Evolutionary conservation across 92 coral and sea anemone genomes (phyloP).

Genomic region (Phenganax stokvisi): DNA sequence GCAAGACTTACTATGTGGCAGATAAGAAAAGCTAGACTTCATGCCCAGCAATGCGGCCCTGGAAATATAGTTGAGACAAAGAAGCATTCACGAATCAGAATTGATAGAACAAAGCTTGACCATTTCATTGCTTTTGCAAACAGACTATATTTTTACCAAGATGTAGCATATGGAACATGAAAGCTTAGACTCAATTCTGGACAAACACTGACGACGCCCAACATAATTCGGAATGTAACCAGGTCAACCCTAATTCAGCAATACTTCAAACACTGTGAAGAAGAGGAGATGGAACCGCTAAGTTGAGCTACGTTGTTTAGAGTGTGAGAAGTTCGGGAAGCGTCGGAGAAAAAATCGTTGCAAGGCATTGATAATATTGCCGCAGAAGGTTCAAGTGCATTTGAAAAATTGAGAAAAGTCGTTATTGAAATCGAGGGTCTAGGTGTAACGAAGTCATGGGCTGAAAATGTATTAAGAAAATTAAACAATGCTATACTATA

Average conservation of each 20-base stretch:
- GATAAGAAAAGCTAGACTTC: slow-evolving; percentile 52
- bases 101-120: slow-evolving; percentile 14
- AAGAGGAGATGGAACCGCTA: slow-evolving; percentile 49
- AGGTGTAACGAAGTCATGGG: slow-evolving; percentile 17
- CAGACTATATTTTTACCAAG: background rate
- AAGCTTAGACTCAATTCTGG: slow-evolving; percentile 3
- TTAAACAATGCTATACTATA: slow-evolving; percentile 11
- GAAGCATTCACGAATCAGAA: slow-evolving; percentile 7
- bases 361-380: slow-evolving; percentile 62
- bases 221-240: slow-evolving; percentile 52
- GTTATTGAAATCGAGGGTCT: slow-evolving; percentile 23
- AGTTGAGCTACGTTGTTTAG: slow-evolving; percentile 42
- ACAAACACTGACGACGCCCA: background rate
- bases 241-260: slow-evolving; percentile 55
- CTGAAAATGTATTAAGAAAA: background rate
- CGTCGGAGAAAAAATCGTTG: slow-evolving; percentile 49
- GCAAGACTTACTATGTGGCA: slow-evolving; percentile 45
- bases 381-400: slow-evolving; percentile 58
- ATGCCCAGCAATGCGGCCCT: slow-evolving; percentile 39
- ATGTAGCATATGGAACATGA: slow-evolving; percentile 16
- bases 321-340: slow-evolving; percentile 48
- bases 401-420: slow-evolving; percentile 48
- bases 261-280: slow-evolving; percentile 49
- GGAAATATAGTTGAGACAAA: slow-evolving; percentile 10
- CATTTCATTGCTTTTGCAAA: slow-evolving; percentile 15